Percentiles rank a stretch among this genome's conserved stretches.
phyloP scores from a whole-genome alignment of 2,113 vertebrate genomes.

The Columba livia region DNA sequence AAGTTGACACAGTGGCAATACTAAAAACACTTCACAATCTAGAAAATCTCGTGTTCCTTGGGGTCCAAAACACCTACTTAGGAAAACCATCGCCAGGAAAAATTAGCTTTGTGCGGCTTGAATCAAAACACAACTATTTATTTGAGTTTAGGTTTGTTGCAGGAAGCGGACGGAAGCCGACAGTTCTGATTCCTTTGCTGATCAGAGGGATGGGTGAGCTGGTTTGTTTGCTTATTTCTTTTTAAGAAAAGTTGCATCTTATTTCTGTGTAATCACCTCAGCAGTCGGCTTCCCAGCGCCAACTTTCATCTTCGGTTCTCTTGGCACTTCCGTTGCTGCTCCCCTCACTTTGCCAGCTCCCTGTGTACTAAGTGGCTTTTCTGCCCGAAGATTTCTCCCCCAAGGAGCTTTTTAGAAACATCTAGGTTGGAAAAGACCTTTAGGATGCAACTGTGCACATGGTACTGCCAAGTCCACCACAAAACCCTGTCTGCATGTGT shows the following conservation, averaged over 20 bases:
- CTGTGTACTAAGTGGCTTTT: neutral
- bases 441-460: too few relatives aligned
- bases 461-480: too few relatives aligned
- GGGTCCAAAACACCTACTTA: neutral
- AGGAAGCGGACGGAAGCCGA: neutral
- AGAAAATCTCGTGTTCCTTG: neutral
- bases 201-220: neutral
- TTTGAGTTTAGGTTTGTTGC: slow-evolving; percentile 6
- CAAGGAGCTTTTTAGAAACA: neutral
- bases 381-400: neutral
- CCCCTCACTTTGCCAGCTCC: neutral
- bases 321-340: neutral
- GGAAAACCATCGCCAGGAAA: neutral
- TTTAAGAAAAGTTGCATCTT: neutral
- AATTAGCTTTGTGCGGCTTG: slow-evolving; percentile 25
- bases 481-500: too few relatives aligned
- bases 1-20: slow-evolving; percentile 38
- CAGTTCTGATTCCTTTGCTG: slow-evolving; percentile 50
- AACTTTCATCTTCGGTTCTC: neutral
- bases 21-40: neutral
- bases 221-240: slow-evolving; percentile 12
- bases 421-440: too few relatives aligned
- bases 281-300: neutral
- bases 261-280: neutral
- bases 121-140: slow-evolving; percentile 14